These are phyloP conservation scores for Trichogramma evanescens DNA, from an alignment of 2,888 invertebrate genomes.

Conservation along the genomic window DNA sequence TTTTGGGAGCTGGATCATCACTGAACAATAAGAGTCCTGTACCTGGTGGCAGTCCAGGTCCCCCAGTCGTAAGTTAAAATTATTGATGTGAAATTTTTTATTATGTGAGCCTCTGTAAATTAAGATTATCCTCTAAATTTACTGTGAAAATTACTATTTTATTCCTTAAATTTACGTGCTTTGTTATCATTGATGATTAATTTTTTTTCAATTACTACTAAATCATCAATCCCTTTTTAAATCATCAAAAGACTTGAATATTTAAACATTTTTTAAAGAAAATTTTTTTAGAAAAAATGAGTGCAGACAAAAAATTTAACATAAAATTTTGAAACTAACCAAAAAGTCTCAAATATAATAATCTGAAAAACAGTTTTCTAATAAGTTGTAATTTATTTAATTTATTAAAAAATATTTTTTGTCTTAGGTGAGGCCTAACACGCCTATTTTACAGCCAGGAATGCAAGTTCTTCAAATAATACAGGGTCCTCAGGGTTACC, in stretches of 20 bases:
- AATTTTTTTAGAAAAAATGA: too few relatives aligned
- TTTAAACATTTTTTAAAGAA: too few relatives aligned
- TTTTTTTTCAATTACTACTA: too few relatives aligned
- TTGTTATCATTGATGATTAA: too few relatives aligned
- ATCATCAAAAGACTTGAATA: too few relatives aligned
- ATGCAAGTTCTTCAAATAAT: conserved; percentile 47
- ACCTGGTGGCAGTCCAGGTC: conserved; percentile 45
- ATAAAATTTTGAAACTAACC: too few relatives aligned
- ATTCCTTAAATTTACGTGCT: background rate
- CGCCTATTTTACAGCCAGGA: conserved; percentile 44
- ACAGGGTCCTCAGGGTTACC: conserved; percentile 42
- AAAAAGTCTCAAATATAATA: too few relatives aligned
- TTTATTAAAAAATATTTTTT: background rate
- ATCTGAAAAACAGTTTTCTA: background rate
- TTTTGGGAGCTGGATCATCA: conserved; percentile 33
- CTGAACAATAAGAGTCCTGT: conserved; percentile 44
- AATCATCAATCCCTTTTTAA: too few relatives aligned
- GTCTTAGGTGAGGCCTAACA: conserved; percentile 41
- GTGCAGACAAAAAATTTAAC: too few relatives aligned
- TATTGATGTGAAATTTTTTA: background rate
- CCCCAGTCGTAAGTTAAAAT: conserved; percentile 38
- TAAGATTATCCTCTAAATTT: background rate
- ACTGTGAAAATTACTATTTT: background rate
- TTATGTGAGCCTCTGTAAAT: background rate
- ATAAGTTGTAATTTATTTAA: background rate